Evolutionary conservation across 2,113 vertebrate genomes (phyloP).

Genomic region (Dicaeum eximium): DNA sequence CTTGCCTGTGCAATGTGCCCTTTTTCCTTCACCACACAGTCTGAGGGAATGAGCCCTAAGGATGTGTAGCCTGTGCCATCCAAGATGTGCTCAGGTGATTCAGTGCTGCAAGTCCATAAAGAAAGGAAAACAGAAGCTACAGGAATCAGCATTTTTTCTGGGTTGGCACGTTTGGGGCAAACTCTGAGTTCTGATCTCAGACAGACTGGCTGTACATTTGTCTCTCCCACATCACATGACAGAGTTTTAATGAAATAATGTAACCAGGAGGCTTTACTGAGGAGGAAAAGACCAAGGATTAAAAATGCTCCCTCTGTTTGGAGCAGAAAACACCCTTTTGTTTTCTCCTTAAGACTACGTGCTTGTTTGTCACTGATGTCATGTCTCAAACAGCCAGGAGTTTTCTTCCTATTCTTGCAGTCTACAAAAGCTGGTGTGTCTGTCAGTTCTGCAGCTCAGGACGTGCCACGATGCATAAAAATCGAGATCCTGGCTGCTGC

Average conservation of each 20-base stretch:
- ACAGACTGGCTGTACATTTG: background rate
- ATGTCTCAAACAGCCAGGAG: slow-evolving; percentile 4
- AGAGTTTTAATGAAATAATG: slow-evolving; percentile 13
- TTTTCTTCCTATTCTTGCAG: slow-evolving; percentile 23
- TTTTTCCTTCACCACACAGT: background rate
- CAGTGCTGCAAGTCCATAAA: background rate
- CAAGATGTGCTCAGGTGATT: background rate
- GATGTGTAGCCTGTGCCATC: background rate
- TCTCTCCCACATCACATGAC: background rate
- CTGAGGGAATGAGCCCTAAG: background rate
- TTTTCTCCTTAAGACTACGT: slow-evolving; percentile 2
- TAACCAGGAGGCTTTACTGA: slow-evolving; percentile 4
- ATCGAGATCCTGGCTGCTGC: background rate
- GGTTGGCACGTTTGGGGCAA: background rate
- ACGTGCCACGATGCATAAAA: background rate
- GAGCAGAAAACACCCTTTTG: slow-evolving; percentile 33
- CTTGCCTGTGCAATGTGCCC: background rate
- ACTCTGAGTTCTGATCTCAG: background rate
- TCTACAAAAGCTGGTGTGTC: slow-evolving; percentile 37
- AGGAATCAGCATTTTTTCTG: background rate
- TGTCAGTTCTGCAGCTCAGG: background rate
- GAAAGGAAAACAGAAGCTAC: background rate
- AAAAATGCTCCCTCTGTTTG: slow-evolving; percentile 24
- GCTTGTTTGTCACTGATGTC: slow-evolving; percentile 23
- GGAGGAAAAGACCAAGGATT: background rate